phyloP scores from a whole-genome alignment of 2,888 invertebrate genomes.

The Tineola bisselliella region DNA sequence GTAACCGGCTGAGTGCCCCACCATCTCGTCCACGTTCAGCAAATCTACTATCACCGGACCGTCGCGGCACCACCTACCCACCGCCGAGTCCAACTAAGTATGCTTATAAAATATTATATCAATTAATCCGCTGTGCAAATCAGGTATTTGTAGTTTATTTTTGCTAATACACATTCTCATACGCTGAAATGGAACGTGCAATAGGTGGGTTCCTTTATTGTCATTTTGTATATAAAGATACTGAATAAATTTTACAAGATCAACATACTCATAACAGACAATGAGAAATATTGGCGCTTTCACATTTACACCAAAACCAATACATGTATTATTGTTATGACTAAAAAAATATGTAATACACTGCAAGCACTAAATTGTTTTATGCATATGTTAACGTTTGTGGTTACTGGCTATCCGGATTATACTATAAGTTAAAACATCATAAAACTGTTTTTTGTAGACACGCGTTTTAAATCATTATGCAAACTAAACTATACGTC shows the following conservation, averaged over 20 bases:
- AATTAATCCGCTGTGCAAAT: constrained; percentile 19
- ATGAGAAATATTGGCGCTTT: neutral
- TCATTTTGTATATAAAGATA: too few species aligned
- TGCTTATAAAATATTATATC: constrained; percentile 24
- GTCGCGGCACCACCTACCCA: constrained; percentile 82
- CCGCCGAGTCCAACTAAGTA: constrained; percentile 77
- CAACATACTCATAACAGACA: neutral
- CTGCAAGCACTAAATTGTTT: too few species aligned
- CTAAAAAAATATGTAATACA: too few species aligned
- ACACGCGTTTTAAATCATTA: too few species aligned
- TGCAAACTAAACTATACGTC: too few species aligned
- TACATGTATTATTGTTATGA: too few species aligned
- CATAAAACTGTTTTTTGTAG: too few species aligned
- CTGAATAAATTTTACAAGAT: neutral
- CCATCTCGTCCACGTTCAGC: constrained; percentile 38
- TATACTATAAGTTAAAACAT: too few species aligned
- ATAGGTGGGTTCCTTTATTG: neutral
- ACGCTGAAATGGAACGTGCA: neutral
- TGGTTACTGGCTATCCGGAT: too few species aligned
- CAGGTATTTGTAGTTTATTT: neutral
- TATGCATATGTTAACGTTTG: too few species aligned
- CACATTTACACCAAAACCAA: too few species aligned
- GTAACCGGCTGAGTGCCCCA: constrained; percentile 26
- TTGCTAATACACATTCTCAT: neutral
- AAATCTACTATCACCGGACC: constrained; percentile 57